Conservation (phyloP, 92 coral and sea anemone species). For the Porites evermanni region DNA sequence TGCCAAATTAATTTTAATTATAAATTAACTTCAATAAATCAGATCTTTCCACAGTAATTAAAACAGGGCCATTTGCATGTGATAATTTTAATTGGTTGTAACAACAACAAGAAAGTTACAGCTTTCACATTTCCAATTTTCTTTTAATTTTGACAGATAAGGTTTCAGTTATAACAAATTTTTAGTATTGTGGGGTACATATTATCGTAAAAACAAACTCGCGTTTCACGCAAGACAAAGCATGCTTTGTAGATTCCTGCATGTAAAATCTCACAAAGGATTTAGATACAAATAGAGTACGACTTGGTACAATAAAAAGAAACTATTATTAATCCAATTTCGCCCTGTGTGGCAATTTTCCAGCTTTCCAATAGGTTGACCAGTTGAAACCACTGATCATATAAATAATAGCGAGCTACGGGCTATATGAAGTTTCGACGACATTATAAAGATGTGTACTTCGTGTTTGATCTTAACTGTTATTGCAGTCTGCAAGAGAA, state of each 20-base stretch:
- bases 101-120: neutral
- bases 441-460: too few relatives aligned
- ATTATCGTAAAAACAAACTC: neutral
- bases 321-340: constrained; percentile 6
- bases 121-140: neutral
- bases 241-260: neutral
- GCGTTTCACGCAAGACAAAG: neutral
- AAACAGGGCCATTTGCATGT: neutral
- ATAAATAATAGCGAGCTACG: too few relatives aligned
- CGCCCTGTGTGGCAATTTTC: neutral
- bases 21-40: neutral
- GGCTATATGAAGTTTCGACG: too few relatives aligned
- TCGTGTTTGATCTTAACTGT: too few relatives aligned
- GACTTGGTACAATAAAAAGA: neutral
- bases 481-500: neutral
- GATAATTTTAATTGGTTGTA: neutral
- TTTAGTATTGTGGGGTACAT: neutral
- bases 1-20: neutral
- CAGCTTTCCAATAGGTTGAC: neutral
- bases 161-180: neutral
- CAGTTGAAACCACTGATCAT: neutral
- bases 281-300: neutral
- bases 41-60: neutral
- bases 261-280: neutral
- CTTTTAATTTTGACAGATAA: neutral